Base-by-base conservation (phyloP, 1,140 invertebrate genomes). In the Lepidotrigona ventralis region DNA sequence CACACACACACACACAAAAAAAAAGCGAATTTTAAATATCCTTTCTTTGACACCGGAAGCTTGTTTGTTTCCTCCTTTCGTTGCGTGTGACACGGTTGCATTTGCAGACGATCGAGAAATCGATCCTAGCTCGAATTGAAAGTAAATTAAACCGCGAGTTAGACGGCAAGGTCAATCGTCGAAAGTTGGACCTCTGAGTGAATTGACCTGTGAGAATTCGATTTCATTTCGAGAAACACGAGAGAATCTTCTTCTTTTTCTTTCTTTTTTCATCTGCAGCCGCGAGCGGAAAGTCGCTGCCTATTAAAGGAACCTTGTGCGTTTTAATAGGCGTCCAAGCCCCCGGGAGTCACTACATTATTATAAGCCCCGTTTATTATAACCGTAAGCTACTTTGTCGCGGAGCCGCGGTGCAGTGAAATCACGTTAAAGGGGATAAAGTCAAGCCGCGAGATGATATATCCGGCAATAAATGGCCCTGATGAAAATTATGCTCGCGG, bases 311-410 rank as follows among this genome's bases (percentile, higher is more conserved):
- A 58, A 75, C 60, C 21, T 29, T 14, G 29, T 21, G 29, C 0
- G 3, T 76, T 76, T 46, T 26, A 54, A 54, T 29, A 26, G 51
- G 51, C 19, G 23, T 12, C 1, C 33, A 46, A 6, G 23, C 46
- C 9, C 39, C 23, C 69, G 29, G 79, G n/a, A 54, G 51, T 66
- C 51, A 29, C 66, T 80, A 46, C 29, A 66, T 54, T 64, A 68
- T 64, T 68, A 53, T 19, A 54, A 46, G n/a, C 17, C 17, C 19
- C n/a, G 19, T 75, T 54, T 66, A 56, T 75, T 75, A 53, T 60
- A 81, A 75, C 23, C 51, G 51, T 66, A 56, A 66, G 79, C 60
- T 66, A 81, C 72, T 81, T 75, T 81, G 79, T 81, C 14, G 39
- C 39, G 39, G 54, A 19, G 39, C 29, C 46, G 79, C 63, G 60